A percentile compares a stretch with the other conserved stretches of the same genome.
phyloP scores from a whole-genome alignment of 2,888 invertebrate genomes.

The Hydrotaea cyrtoneurina region DNA sequence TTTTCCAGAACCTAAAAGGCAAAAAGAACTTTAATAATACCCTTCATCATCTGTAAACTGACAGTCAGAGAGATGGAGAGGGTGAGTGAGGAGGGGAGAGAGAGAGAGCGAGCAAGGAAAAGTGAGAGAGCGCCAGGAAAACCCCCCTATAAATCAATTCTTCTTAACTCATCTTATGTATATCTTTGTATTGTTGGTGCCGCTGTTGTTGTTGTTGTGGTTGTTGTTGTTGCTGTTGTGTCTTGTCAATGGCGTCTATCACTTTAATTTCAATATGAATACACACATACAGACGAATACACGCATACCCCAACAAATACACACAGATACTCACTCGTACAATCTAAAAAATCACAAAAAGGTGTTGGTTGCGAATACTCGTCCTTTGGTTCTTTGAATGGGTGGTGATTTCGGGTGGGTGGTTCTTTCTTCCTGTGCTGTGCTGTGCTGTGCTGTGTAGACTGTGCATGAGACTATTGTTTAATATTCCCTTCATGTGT shows the following conservation, averaged over 20 bases:
- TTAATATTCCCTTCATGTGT: slow-evolving; percentile 37
- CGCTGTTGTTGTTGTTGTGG: background rate
- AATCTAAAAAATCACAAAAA: slow-evolving; percentile 48
- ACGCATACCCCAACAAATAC: background rate
- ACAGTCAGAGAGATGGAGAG: background rate
- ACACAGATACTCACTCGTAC: slow-evolving; percentile 25
- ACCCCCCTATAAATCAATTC: slow-evolving; percentile 30
- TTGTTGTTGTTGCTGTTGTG: slow-evolving; percentile 32
- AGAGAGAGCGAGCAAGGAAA: background rate
- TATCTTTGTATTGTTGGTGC: slow-evolving; percentile 33
- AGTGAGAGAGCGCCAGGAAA: slow-evolving; percentile 1
- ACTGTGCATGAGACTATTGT: slow-evolving; percentile 29
- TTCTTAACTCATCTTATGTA: slow-evolving; percentile 37
- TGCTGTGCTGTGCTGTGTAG: slow-evolving; percentile 22
- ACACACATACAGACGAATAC: slow-evolving; percentile 29
- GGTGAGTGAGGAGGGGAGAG: background rate
- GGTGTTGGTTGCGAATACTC: slow-evolving; percentile 45
- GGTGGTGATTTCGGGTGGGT: slow-evolving; percentile 52
- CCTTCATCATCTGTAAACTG: background rate
- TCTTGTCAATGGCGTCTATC: slow-evolving; percentile 65
- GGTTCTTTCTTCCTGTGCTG: slow-evolving; percentile 8
- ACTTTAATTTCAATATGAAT: slow-evolving; percentile 56
- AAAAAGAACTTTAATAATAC: slow-evolving; percentile 40
- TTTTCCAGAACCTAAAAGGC: background rate
- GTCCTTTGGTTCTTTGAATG: slow-evolving; percentile 18